Base-by-base conservation (phyloP, 2,797 vertebrate genomes). In the Potorous gilbertii region DNA sequence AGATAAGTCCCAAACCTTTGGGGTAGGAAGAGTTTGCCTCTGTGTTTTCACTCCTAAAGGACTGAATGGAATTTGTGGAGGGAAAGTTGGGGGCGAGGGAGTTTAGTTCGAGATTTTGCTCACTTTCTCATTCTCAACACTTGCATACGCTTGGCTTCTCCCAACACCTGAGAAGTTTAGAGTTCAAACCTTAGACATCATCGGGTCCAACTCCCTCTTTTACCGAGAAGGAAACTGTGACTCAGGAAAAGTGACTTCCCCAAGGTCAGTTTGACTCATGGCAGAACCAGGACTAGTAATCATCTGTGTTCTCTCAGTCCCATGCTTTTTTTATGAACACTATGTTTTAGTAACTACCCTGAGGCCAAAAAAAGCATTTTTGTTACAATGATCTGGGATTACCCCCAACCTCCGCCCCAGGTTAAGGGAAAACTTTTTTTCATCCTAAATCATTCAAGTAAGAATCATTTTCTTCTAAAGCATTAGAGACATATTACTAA, bases 1-100 rank as follows among this genome's bases (percentile, higher is more conserved):
- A 96, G 96, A 97, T 96, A 97, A 96, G 91, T 74, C 94, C 95
- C 66, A 91, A 92, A 57, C 96, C 96, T 94, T 89, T 89, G 92
- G 56, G 55, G 74, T 91, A 96, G 92, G 92, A 87, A 94, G 91
- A 74, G 95, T 92, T 14, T 34, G 46, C 56, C n/a, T 94, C 95
- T 89, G 24, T 94, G 93, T 96, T 98, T 97, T 91, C 57, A 91
- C 34, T 74, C 34, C 62, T 40, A 46, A 87, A 10, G 24, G 40
- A 27, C 40, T 87, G 12, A 87, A 87, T 21, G 74, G 40, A 27
- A 87, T 87, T 87, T 46, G 74, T 52, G 52, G 52, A 52, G 52
- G 52, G 52, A 52, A 9, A 52, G 52, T 52, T 52, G 52, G 52
- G 6, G 52, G 52, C 52, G 52, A 52, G 52, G 52, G 52, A 52